phyloP scores from a whole-genome alignment of 2,888 invertebrate genomes.

The Tipula unca region DNA sequence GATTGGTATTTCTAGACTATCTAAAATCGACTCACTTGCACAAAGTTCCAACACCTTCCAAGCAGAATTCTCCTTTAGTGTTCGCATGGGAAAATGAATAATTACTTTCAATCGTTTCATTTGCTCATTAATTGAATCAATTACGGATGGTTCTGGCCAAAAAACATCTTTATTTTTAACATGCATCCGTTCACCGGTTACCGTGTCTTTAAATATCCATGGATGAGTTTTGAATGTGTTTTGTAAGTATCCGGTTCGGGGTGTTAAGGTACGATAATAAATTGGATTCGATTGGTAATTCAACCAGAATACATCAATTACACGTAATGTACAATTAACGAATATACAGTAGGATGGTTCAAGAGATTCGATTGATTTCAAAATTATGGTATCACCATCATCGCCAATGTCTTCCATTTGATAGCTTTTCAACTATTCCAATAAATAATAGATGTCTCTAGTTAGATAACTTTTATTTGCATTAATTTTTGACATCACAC shows the following conservation, averaged over 20 bases:
- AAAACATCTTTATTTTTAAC: constrained; percentile 48
- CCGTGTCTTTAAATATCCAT: constrained; percentile 70
- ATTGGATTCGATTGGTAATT: constrained; percentile 58
- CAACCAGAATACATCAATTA: constrained; percentile 55
- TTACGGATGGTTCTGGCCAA: constrained; percentile 37
- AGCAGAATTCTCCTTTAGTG: constrained; percentile 33
- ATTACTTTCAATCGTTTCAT: constrained; percentile 29
- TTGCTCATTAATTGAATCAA: constrained; percentile 28
- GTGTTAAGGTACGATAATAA: constrained; percentile 51
- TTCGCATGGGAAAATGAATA: constrained; percentile 36
- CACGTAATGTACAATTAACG: constrained; percentile 49
- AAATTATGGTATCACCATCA: background rate
- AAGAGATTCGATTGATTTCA: constrained; percentile 30
- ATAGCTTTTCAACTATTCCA: background rate
- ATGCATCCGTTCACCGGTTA: constrained; percentile 57
- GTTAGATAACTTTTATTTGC: background rate
- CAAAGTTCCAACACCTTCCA: constrained; percentile 28
- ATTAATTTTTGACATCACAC: background rate
- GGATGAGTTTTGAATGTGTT: constrained; percentile 75
- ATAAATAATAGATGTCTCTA: background rate
- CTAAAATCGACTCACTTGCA: constrained; percentile 20
- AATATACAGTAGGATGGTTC: constrained; percentile 42
- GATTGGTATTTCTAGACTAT: constrained; percentile 24
- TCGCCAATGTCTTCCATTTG: background rate
- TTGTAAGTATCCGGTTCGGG: constrained; percentile 43